phyloP scores from a whole-genome alignment of 2,888 invertebrate species.

The Anthrax anthrax region DNA sequence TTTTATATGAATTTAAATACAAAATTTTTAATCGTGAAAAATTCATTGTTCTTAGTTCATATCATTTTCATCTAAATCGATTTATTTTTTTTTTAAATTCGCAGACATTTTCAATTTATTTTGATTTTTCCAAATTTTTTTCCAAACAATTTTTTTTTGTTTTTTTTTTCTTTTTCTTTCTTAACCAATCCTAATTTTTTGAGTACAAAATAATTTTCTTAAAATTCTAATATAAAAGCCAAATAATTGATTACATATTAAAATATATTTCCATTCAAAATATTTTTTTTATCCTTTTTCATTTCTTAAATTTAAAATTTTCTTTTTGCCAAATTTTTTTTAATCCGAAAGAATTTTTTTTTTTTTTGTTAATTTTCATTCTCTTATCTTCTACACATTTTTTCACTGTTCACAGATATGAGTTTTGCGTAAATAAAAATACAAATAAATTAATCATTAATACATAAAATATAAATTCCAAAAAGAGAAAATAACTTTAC shows the following conservation, averaged over 20 bases:
- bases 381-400: background rate
- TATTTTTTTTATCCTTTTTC: background rate
- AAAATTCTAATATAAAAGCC: background rate
- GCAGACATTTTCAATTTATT: background rate
- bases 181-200: no score
- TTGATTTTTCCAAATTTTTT: no score
- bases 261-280: background rate
- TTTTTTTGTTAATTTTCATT: background rate
- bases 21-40: no score
- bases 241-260: background rate
- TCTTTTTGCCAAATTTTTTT: background rate
- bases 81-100: no score
- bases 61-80: no score
- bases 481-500: no score
- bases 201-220: background rate
- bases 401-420: background rate
- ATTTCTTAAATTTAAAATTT: background rate
- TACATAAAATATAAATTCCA: no score
- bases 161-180: no score
- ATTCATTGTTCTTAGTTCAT: no score
- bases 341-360: background rate
- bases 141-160: background rate
- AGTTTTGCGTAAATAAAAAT: background rate
- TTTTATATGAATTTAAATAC: no score
- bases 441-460: background rate